Percentiles rank a stretch among this genome's conserved stretches.
Conservation (phyloP, 2,888 invertebrate genomes). For the Atethmia centrago region DNA sequence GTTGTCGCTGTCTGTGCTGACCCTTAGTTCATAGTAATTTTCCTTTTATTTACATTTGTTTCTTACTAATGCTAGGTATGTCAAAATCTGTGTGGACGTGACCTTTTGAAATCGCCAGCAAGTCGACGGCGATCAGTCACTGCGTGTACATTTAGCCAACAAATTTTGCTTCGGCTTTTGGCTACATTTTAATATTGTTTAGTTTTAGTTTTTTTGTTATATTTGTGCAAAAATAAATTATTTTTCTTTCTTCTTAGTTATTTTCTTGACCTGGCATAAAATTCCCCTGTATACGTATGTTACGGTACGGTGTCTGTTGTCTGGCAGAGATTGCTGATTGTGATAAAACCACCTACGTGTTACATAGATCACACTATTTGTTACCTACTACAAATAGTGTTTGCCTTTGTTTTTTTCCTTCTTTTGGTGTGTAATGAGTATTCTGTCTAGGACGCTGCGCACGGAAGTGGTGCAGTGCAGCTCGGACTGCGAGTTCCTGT, state of each 20-base stretch:
- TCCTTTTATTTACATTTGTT: not conserved
- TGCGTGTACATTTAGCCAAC: not conserved
- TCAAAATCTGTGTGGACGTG: constrained; percentile 2
- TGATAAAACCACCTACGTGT: not conserved
- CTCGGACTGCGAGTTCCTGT: constrained; percentile 98
- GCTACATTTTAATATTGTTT: not conserved
- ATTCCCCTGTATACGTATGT: too few species aligned
- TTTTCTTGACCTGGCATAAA: not conserved
- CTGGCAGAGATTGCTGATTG: not conserved
- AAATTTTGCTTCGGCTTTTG: not conserved
- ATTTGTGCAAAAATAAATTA: not conserved
- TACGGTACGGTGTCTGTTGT: not conserved
- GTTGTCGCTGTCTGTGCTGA: not conserved
- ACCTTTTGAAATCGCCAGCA: not conserved
- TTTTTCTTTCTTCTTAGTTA: not conserved
- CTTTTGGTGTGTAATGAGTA: not conserved
- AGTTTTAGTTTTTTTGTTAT: not conserved
- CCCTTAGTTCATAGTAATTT: not conserved
- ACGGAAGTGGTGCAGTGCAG: constrained; percentile 97
- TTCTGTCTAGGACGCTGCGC: constrained; percentile 92
- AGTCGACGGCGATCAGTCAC: not conserved
- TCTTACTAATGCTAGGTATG: not conserved
- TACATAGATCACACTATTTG: not conserved
- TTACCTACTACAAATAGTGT: too few species aligned
- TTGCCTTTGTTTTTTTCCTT: not conserved